phyloP scores from a whole-genome alignment of 2,888 invertebrate species.

The Zele albiditarsus region DNA sequence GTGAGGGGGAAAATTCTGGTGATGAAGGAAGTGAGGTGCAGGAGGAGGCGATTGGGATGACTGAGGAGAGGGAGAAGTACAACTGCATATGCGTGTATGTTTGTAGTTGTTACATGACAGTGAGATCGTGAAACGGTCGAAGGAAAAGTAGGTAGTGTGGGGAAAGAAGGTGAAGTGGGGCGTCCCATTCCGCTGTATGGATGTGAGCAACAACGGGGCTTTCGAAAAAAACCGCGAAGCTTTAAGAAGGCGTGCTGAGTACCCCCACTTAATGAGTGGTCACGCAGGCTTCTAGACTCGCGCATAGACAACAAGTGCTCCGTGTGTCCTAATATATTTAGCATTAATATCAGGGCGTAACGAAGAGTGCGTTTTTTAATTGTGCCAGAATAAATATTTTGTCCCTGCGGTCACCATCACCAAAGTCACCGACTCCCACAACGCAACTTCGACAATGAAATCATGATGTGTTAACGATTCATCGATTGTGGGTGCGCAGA shows the following conservation, averaged over 20 bases:
- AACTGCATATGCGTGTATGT: neutral
- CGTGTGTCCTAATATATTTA: conserved; percentile 39
- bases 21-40: neutral
- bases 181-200: conserved; percentile 21
- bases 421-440: no score
- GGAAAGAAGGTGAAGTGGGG: conserved; percentile 25
- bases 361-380: no score
- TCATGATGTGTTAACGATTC: no score
- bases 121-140: conserved; percentile 12
- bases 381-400: neutral
- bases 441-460: no score
- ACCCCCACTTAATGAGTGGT: conserved; percentile 70
- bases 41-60: neutral
- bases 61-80: neutral
- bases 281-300: conserved; percentile 67
- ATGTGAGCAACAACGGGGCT: conserved; percentile 55
- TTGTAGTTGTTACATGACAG: conserved; percentile 1
- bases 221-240: conserved; percentile 72
- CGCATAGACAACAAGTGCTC: conserved; percentile 65
- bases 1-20: neutral
- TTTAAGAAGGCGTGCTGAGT: conserved; percentile 69
- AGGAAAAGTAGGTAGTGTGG: conserved; percentile 16
- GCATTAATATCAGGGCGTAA: neutral
- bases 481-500: no score
- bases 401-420: no score